phyloP scores from a whole-genome alignment of 2,888 invertebrate species.

The Smittia sp. region DNA sequence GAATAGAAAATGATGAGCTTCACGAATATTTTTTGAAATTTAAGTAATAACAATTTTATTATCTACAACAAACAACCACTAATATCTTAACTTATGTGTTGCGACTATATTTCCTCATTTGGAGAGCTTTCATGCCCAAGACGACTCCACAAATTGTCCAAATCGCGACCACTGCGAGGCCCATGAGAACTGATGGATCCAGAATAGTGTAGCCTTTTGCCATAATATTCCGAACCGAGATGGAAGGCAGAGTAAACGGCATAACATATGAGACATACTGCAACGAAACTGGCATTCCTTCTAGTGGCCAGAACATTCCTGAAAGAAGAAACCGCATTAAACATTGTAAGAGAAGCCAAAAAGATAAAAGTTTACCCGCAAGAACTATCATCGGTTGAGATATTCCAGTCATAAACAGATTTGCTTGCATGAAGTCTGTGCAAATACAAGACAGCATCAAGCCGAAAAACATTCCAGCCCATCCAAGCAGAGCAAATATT shows the following conservation, averaged over 20 bases:
- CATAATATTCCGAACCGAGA: constrained; percentile 71
- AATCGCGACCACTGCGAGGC: constrained; percentile 63
- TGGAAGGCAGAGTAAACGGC: constrained; percentile 78
- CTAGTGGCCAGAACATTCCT: constrained; percentile 65
- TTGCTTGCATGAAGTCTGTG: constrained; percentile 73
- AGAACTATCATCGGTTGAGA: constrained; percentile 86
- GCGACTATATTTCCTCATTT: constrained; percentile 27
- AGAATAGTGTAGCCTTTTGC: constrained; percentile 70
- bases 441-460: constrained; percentile 79
- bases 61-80: no score
- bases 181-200: constrained; percentile 68
- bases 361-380: constrained; percentile 67
- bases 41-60: no score
- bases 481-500: constrained; percentile 68
- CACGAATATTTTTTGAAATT: no score
- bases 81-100: constrained; percentile 48
- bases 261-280: constrained; percentile 63
- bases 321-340: constrained; percentile 2
- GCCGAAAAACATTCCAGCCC: constrained; percentile 82
- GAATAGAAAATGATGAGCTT: no score
- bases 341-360: neutral
- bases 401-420: constrained; percentile 83
- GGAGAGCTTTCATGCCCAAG: neutral
- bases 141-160: constrained; percentile 55
- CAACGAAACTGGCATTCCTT: constrained; percentile 64